phyloP scores from a whole-genome alignment of 2,888 invertebrate species.

The Tipula confusa region DNA sequence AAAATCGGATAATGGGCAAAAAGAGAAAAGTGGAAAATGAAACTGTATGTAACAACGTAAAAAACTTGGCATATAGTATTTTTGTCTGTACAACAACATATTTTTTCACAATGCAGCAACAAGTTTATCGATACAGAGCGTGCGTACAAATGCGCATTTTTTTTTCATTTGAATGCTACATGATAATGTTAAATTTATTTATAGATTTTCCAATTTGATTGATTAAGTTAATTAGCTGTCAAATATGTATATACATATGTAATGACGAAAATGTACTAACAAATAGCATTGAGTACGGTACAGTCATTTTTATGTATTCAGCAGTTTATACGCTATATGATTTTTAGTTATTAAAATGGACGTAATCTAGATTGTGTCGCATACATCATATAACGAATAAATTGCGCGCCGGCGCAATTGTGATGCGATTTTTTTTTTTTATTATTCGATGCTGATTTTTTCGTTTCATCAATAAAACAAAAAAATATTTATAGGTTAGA shows the following conservation, averaged over 20 bases:
- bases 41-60: neutral
- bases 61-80: conserved; percentile 26
- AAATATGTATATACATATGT: neutral
- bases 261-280: neutral
- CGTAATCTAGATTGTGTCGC: neutral
- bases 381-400: neutral
- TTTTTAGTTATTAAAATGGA: neutral
- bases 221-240: neutral
- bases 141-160: conserved; percentile 27
- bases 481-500: neutral
- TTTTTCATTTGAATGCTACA: neutral
- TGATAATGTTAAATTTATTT: neutral
- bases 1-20: neutral
- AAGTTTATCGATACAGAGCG: conserved; percentile 20
- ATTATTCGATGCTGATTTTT: neutral
- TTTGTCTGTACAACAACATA: neutral
- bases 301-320: neutral
- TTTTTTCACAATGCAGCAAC: conserved; percentile 27
- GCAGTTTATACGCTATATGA: neutral
- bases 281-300: neutral
- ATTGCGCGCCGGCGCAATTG: neutral
- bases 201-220: neutral
- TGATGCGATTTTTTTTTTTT: neutral
- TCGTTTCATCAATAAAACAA: neutral
- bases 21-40: neutral